These are phyloP conservation scores for Phocoena sinus DNA, from an alignment of 2,113 vertebrate species.

Conservation along the genomic window DNA sequence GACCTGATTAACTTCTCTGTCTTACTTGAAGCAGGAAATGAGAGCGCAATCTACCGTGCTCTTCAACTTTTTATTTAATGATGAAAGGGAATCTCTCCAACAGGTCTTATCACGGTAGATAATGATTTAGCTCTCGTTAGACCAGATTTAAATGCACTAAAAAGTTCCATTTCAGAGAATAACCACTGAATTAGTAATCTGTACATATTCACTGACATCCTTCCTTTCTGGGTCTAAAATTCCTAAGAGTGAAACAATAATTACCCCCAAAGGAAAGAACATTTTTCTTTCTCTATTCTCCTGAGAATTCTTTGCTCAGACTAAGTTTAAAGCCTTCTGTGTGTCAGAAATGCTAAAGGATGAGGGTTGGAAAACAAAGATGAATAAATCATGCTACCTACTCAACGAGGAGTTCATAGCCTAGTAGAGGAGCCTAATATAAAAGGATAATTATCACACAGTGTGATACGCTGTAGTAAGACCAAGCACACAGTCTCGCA, in stretches of 20 bases:
- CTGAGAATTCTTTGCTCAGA: neutral
- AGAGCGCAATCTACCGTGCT: neutral
- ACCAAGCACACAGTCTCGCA: neutral
- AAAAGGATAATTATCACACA: neutral
- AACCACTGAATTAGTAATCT: neutral
- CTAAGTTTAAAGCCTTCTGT: neutral
- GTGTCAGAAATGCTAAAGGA: neutral
- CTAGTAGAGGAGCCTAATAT: neutral
- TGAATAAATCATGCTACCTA: neutral
- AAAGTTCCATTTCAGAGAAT: neutral
- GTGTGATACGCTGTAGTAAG: neutral
- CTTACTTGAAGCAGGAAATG: neutral
- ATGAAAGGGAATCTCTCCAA: neutral
- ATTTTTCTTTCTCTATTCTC: neutral
- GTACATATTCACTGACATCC: neutral
- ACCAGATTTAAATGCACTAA: neutral
- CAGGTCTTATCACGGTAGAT: neutral
- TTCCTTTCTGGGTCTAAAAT: neutral
- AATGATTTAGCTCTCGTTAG: neutral
- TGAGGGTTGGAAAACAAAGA: neutral
- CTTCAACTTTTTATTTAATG: neutral
- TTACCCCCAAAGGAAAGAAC: neutral
- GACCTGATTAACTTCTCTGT: neutral
- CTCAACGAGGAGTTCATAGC: neutral
- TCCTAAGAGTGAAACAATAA: neutral